A percentile compares a stretch with the other conserved stretches of the same genome.
Evolutionary conservation across 2,113 vertebrate genomes (phyloP).

Genomic region (Cranoglanis bouderius): DNA sequence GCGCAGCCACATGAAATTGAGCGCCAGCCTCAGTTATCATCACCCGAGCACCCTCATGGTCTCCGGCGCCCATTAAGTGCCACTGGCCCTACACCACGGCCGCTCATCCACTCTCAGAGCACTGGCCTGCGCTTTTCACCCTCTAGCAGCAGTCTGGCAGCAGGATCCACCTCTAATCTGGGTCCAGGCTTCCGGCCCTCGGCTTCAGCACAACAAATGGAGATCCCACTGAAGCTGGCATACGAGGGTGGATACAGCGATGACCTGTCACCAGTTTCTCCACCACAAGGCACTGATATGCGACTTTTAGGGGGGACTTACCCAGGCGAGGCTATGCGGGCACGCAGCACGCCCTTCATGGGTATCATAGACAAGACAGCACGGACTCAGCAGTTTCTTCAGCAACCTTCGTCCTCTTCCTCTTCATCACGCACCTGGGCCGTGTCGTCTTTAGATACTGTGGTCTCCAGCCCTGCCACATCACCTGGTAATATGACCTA

Average conservation of each 20-base stretch:
- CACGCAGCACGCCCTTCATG: conserved; percentile 93
- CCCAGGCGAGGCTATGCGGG: conserved; percentile 86
- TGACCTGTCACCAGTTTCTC: conserved; percentile 84
- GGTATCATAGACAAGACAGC: conserved; percentile 91
- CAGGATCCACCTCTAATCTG: conserved; percentile 73
- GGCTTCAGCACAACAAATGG: conserved; percentile 88
- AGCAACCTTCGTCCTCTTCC: conserved; percentile 72
- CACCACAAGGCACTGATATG: conserved; percentile 77
- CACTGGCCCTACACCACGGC: conserved; percentile 81
- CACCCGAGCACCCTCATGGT: conserved; percentile 82
- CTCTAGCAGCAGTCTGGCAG: conserved; percentile 85
- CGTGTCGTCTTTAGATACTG: conserved; percentile 92
- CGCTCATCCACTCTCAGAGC: conserved; percentile 88
- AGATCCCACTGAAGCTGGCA: conserved; percentile 84
- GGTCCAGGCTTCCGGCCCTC: conserved; percentile 86
- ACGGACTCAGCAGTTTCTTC: conserved; percentile 85
- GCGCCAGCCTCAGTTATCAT: conserved; percentile 69
- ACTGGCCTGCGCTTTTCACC: conserved; percentile 86
- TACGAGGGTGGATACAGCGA: conserved; percentile 81
- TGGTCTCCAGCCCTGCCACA: conserved; percentile 81
- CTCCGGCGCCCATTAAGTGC: conserved; percentile 84
- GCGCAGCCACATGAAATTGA: conserved; percentile 86
- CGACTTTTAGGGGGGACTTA: conserved; percentile 76
- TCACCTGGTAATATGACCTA: conserved; percentile 80
- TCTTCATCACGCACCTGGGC: conserved; percentile 88